Percentiles rank a stretch among this genome's conserved stretches.
Evolutionary conservation across 2,888 invertebrate species (phyloP).

Genomic region (Listrodromus nycthemerus): DNA sequence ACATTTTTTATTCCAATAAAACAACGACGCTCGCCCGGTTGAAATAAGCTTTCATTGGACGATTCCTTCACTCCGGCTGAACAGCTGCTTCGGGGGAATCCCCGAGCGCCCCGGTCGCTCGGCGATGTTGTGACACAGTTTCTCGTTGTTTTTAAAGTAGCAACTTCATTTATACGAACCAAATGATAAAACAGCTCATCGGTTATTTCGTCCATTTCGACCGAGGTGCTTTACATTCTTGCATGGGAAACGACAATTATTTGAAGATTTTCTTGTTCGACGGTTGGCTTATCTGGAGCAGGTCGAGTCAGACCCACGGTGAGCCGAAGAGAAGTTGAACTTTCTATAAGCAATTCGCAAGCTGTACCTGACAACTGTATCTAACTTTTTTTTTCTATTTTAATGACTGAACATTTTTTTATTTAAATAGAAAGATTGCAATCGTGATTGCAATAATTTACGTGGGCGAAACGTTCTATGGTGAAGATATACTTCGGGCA

Average conservation of each 20-base stretch:
- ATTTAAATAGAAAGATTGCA: constrained; percentile 14
- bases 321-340: neutral
- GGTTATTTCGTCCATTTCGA: constrained; percentile 1
- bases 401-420: constrained; percentile 2
- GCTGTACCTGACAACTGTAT: neutral
- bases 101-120: neutral
- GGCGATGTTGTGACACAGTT: neutral
- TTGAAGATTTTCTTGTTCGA: neutral
- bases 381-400: neutral
- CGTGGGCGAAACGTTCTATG: neutral
- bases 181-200: neutral
- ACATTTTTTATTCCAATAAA: neutral
- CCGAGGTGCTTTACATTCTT: neutral
- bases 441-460: neutral
- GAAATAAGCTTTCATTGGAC: constrained; percentile 51
- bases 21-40: constrained; percentile 14
- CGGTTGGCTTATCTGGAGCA: too few relatives aligned
- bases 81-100: neutral
- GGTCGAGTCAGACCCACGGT: neutral
- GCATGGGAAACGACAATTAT: neutral
- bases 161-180: neutral
- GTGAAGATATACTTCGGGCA: neutral
- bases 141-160: neutral
- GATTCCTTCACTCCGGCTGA: constrained; percentile 51
- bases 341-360: neutral